A percentile compares a stretch with the other conserved stretches of the same genome.
These are phyloP conservation scores for Trichosurus vulpecula DNA, from an alignment of 2,797 vertebrate genomes.

Conservation along the genomic window DNA sequence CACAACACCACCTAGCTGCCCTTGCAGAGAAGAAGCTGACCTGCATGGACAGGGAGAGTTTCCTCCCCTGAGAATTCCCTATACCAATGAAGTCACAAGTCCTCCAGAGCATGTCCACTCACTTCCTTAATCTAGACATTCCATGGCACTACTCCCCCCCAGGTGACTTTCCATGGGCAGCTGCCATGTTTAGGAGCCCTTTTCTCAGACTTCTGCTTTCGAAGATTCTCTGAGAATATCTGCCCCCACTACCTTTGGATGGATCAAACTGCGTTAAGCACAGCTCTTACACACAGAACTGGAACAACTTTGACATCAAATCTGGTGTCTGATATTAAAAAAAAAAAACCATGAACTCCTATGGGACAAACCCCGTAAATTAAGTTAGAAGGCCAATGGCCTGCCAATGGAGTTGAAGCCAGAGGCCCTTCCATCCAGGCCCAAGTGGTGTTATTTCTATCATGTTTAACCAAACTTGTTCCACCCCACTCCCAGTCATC, in stretches of 20 bases:
- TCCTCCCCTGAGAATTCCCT: not conserved
- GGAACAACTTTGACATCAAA: constrained; percentile 31
- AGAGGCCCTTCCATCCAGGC: not conserved
- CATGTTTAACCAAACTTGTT: not conserved
- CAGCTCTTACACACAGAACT: constrained; percentile 11
- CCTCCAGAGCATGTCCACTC: not conserved
- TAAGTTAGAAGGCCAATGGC: not conserved
- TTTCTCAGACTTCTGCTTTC: constrained; percentile 5
- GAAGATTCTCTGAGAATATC: constrained; percentile 18
- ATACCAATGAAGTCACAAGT: not conserved
- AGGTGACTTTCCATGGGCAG: not conserved
- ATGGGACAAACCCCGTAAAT: not conserved
- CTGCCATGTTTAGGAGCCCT: not conserved
- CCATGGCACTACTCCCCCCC: not conserved
- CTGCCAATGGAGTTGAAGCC: constrained; percentile 32
- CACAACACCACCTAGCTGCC: not conserved
- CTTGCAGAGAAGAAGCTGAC: not conserved
- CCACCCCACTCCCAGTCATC: rapidly evolving
- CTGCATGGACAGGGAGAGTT: not conserved
- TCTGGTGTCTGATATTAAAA: constrained; percentile 4
- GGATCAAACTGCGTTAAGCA: not conserved
- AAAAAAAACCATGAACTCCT: not conserved
- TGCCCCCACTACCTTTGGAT: not conserved
- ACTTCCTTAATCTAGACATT: not conserved
- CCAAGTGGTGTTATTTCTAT: not conserved